Conservation (phyloP, 2,888 invertebrate genomes). For the Helicoverpa assulta region DNA sequence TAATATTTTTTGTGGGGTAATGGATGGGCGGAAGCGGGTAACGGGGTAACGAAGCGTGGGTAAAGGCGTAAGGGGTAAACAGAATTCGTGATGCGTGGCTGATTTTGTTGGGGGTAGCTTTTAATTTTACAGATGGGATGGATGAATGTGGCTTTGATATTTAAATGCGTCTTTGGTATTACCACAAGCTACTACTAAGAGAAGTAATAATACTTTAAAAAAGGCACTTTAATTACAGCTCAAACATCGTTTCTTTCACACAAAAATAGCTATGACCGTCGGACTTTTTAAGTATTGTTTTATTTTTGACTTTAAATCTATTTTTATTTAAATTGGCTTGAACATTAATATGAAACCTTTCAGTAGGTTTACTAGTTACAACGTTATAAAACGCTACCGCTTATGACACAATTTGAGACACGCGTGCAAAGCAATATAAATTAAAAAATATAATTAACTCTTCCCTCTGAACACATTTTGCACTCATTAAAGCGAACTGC, state of each 20-base stretch:
- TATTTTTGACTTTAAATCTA: too few relatives aligned
- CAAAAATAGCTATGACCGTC: too few relatives aligned
- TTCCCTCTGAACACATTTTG: conserved; percentile 51
- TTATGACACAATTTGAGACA: not conserved
- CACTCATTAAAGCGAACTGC: conserved; percentile 43
- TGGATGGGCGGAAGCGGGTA: conserved; percentile 1
- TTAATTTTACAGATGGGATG: not conserved
- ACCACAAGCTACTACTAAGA: not conserved
- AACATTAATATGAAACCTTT: too few relatives aligned
- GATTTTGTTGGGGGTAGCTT: not conserved
- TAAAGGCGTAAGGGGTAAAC: not conserved
- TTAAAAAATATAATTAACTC: conserved; percentile 61
- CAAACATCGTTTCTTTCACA: too few relatives aligned
- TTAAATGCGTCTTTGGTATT: too few relatives aligned
- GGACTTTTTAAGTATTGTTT: too few relatives aligned
- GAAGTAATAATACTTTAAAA: not conserved
- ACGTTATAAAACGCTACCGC: conserved; percentile 26
- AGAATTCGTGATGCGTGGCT: not conserved
- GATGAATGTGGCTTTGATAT: not conserved
- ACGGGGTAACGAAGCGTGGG: not conserved
- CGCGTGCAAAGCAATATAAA: conserved; percentile 51
- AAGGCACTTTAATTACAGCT: too few relatives aligned
- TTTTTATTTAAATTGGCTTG: too few relatives aligned
- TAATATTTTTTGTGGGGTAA: conserved; percentile 44
- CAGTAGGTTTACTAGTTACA: too few relatives aligned